Percentiles rank a stretch among this genome's conserved stretches.
phyloP scores from a whole-genome alignment of 2,888 invertebrate genomes.

The Camponotus fellah region DNA sequence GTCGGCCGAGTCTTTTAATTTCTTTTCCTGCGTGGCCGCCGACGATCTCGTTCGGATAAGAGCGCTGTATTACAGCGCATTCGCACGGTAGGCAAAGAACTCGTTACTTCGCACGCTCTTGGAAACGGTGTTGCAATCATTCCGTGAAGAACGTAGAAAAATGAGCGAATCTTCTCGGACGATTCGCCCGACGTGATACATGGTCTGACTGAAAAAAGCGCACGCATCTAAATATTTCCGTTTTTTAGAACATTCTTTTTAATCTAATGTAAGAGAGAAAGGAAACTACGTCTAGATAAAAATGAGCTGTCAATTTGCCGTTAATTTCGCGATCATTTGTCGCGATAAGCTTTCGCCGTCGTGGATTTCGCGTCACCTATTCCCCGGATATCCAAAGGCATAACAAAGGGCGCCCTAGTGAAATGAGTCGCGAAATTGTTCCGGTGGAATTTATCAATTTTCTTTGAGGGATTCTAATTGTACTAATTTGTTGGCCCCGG shows the following conservation, averaged over 20 bases:
- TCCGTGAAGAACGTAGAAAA: constrained; percentile 43
- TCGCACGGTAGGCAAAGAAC: constrained; percentile 76
- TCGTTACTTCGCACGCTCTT: constrained; percentile 74
- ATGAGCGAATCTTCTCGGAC: constrained; percentile 38
- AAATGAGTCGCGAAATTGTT: constrained; percentile 86
- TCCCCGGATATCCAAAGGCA: constrained; percentile 29
- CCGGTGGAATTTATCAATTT: constrained; percentile 86
- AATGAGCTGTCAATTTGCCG: constrained; percentile 80
- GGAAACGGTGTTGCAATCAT: constrained; percentile 74
- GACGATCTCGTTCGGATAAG: constrained; percentile 72
- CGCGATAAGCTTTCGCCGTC: constrained; percentile 63
- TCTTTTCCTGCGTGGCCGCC: constrained; percentile 62
- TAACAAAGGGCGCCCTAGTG: constrained; percentile 75
- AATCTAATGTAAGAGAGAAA: background rate
- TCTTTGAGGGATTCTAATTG: constrained; percentile 86
- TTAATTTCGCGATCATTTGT: constrained; percentile 79
- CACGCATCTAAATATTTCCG: background rate
- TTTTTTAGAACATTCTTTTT: background rate
- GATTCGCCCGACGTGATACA: constrained; percentile 31
- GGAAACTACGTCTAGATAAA: constrained; percentile 70
- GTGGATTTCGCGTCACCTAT: constrained; percentile 54
- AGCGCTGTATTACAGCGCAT: constrained; percentile 68
- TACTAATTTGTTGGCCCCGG: constrained; percentile 85
- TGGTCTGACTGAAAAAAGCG: constrained; percentile 1
- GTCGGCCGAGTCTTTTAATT: constrained; percentile 70